Evolutionary conservation across 2,797 vertebrate genomes (phyloP).

Genomic region (Heteromormyrus szaboi): DNA sequence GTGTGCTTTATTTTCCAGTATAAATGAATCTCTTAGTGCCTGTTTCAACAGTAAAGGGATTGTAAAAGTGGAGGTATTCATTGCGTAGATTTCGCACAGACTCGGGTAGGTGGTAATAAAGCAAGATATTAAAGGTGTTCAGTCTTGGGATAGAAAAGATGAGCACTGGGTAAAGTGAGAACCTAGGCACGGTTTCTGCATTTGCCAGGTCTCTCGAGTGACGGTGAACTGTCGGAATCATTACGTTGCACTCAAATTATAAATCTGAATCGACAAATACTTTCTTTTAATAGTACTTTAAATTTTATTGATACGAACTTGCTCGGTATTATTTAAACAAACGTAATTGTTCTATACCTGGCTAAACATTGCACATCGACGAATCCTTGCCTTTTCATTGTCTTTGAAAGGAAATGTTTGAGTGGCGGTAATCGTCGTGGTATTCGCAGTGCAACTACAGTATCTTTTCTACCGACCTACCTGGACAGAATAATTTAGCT

Average conservation of each 20-base stretch:
- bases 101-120: neutral
- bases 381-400: neutral
- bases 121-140: neutral
- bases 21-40: neutral
- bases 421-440: neutral
- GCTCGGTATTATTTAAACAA: neutral
- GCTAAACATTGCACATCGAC: neutral
- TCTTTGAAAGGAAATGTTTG: neutral
- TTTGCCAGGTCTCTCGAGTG: neutral
- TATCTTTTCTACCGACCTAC: neutral
- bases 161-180: neutral
- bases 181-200: neutral
- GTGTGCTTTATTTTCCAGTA: neutral
- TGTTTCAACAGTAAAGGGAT: neutral
- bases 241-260: neutral
- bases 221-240: neutral
- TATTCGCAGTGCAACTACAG: neutral
- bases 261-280: neutral
- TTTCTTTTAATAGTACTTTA: neutral
- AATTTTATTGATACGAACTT: neutral
- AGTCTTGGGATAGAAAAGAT: neutral
- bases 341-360: neutral
- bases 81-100: neutral
- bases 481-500: neutral
- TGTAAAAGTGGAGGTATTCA: neutral